These are phyloP conservation scores for Apotomis capreana DNA, from an alignment of 2,888 invertebrate genomes.

Conservation along the genomic window DNA sequence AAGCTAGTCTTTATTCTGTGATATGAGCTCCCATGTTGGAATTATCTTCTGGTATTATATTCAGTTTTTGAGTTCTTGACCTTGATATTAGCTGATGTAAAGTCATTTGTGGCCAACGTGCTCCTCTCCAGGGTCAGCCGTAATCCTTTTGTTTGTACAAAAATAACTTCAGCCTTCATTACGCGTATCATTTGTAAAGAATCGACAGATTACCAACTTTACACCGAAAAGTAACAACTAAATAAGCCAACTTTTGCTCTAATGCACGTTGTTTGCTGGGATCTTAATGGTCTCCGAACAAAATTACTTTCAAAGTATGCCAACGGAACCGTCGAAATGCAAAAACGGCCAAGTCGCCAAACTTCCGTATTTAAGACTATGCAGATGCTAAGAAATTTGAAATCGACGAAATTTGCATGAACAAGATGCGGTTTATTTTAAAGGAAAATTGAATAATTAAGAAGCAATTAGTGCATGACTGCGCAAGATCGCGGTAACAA, in stretches of 20 bases:
- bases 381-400: background rate
- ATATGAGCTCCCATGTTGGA: too few species aligned
- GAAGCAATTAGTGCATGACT: background rate
- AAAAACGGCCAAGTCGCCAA: background rate
- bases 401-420: background rate
- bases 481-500: background rate
- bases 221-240: background rate
- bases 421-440: background rate
- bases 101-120: too few species aligned
- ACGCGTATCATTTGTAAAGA: background rate
- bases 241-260: background rate
- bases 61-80: too few species aligned
- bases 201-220: background rate
- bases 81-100: too few species aligned
- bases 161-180: background rate
- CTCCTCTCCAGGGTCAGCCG: too few species aligned
- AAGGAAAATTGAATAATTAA: background rate
- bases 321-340: background rate
- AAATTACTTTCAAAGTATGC: background rate
- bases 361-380: constrained; percentile 1
- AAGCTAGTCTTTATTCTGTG: too few species aligned
- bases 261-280: constrained; percentile 3
- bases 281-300: background rate
- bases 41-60: too few species aligned
- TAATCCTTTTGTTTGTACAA: too few species aligned